Evolutionary conservation across 2,113 vertebrate species (phyloP).

Genomic region (Poeciliopsis prolifica): DNA sequence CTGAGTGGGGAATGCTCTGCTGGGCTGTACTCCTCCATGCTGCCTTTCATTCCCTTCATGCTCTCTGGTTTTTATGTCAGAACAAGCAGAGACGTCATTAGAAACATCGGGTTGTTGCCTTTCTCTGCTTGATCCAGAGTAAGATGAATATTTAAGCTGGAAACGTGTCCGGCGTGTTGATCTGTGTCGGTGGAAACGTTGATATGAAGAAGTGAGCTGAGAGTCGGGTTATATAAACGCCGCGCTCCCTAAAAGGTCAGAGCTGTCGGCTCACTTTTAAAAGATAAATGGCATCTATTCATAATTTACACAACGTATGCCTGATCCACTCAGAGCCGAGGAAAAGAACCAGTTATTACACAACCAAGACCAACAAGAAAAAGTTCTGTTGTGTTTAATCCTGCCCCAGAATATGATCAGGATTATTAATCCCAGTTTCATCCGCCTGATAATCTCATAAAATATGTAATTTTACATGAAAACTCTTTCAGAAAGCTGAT

Average conservation of each 20-base stretch:
- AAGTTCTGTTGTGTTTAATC: background rate
- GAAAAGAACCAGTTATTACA: background rate
- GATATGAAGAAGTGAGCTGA: background rate
- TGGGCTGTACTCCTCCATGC: conserved; percentile 12
- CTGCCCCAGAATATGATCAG: background rate
- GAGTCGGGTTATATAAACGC: background rate
- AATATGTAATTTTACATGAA: too few species aligned
- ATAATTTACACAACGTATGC: background rate
- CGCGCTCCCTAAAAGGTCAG: conserved; percentile 8
- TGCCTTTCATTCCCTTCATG: background rate
- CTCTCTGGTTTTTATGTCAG: background rate
- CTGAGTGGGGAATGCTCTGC: conserved; percentile 19
- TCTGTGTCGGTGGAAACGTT: background rate
- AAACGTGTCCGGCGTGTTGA: background rate
- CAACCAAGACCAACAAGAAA: background rate
- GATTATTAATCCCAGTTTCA: background rate
- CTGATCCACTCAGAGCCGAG: background rate
- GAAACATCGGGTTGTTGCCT: background rate
- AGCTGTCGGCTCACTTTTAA: background rate
- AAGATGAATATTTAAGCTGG: background rate
- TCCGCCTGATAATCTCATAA: too few species aligned
- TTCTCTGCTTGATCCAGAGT: background rate
- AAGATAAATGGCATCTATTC: background rate
- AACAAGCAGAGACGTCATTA: background rate
- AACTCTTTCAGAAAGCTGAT: background rate